phyloP scores from a whole-genome alignment of 2,888 invertebrate genomes.

The Aspidiotus destructor region DNA sequence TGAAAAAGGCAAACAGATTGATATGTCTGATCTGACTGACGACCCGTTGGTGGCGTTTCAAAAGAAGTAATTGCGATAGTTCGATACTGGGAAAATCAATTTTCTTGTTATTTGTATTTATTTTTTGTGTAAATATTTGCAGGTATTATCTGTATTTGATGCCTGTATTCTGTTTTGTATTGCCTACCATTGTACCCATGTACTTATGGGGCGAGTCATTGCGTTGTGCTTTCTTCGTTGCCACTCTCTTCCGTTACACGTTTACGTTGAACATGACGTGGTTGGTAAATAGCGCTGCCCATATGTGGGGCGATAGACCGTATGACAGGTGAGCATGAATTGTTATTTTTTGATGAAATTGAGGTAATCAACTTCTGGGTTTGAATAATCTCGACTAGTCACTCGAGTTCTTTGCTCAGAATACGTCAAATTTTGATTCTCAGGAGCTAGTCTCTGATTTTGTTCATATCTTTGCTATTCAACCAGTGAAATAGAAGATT shows the following conservation, averaged over 20 bases:
- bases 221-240: slow-evolving; percentile 57
- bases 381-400: neutral
- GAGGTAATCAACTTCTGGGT: too few relatives aligned
- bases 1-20: slow-evolving; percentile 73
- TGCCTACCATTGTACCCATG: slow-evolving; percentile 67
- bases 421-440: too few relatives aligned
- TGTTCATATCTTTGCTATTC: neutral
- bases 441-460: neutral
- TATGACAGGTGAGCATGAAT: slow-evolving; percentile 52
- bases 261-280: slow-evolving; percentile 77
- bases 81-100: neutral
- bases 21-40: slow-evolving; percentile 67
- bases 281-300: slow-evolving; percentile 84
- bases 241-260: slow-evolving; percentile 65
- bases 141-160: slow-evolving; percentile 67
- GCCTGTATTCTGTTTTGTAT: slow-evolving; percentile 62
- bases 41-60: slow-evolving; percentile 82
- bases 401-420: neutral
- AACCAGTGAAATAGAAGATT: neutral
- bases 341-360: neutral
- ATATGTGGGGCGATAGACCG: slow-evolving; percentile 66
- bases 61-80: slow-evolving; percentile 57
- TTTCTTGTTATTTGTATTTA: neutral
- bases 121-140: slow-evolving; percentile 36
- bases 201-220: slow-evolving; percentile 68